Evolutionary conservation across 2,113 vertebrate species (phyloP), one percentile per base, ranked within the genome.

Genomic region (Beaufortia kweichowensis): DNA sequence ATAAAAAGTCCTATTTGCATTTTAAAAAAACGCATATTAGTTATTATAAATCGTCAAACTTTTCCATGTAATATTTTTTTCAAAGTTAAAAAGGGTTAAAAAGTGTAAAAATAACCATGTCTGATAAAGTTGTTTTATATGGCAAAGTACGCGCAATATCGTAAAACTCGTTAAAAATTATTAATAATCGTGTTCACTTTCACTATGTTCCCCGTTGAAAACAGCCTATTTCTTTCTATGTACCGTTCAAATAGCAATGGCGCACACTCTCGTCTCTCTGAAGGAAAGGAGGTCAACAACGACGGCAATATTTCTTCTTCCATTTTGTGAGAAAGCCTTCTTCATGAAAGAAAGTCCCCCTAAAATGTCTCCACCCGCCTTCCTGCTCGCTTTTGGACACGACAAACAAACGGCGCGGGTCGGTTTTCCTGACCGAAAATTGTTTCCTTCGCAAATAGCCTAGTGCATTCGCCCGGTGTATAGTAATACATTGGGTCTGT

Each of bases 261-360:
- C 94, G 93, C 90, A 91, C 90, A 85, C 86, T 86, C 84, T 29
- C 9, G 89, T 84, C 87, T 88, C 74, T 83, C 87, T 90, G 86
- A 86, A 87, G 87, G 88, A 93, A 93, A 94, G 92, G 94, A 92
- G 92, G 92, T 93, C 93, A 90, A 88, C 91, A 92, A 92, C 90
- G 88, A 93, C 93, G 81, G 89, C 92, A 90, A 90, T 93, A 92
- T 93, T 93, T 92, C 92, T 94, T 91, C 93, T 94, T 93, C 93
- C 94, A 94, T 94, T 94, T 94, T 94, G 92, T 93, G 90, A 91
- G 88, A 92, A 92, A 89, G 90, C 84, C 89, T 90, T 93, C 90
- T 86, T 90, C 90, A 92, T 93, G 92, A 95, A 93, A 94, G 92
- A 93, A 92, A 94, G 93, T 94, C 90, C 91, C 91, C 88, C 89